Conservation (phyloP, 2,888 invertebrate species). For the Ctena decussata region DNA sequence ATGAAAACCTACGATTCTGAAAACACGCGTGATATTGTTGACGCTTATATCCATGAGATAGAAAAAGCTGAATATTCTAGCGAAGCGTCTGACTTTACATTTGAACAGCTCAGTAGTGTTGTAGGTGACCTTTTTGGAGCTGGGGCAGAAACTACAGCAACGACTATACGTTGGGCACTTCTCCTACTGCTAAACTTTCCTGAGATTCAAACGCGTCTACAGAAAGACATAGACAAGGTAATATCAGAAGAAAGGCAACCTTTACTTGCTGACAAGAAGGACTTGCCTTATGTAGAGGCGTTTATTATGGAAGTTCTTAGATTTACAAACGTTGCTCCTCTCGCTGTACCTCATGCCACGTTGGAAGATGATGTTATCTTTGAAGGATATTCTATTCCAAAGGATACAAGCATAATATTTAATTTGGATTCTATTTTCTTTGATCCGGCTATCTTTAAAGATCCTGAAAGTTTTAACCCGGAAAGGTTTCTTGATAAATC, state of each 20-base stretch:
- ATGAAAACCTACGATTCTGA: slow-evolving; percentile 33
- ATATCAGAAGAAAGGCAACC: slow-evolving; percentile 28
- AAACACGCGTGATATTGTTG: slow-evolving; percentile 50
- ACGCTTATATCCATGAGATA: slow-evolving; percentile 47
- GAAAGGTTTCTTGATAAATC: slow-evolving; percentile 80
- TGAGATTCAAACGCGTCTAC: neutral
- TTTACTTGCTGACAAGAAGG: slow-evolving; percentile 23
- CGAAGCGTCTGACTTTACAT: neutral
- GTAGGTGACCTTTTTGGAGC: slow-evolving; percentile 58
- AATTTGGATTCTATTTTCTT: slow-evolving; percentile 54
- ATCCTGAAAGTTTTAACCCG: slow-evolving; percentile 81
- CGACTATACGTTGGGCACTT: slow-evolving; percentile 49
- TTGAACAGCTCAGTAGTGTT: slow-evolving; percentile 3
- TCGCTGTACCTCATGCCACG: slow-evolving; percentile 78
- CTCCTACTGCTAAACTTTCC: slow-evolving; percentile 27
- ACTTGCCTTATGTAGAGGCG: slow-evolving; percentile 51
- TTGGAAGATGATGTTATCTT: slow-evolving; percentile 45
- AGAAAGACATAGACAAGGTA: neutral
- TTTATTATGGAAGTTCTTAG: slow-evolving; percentile 81
- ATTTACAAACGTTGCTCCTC: slow-evolving; percentile 83
- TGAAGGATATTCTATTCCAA: slow-evolving; percentile 77
- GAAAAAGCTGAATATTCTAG: neutral
- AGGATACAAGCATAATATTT: slow-evolving; percentile 69
- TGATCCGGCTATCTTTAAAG: slow-evolving; percentile 66
- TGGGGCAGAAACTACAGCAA: slow-evolving; percentile 59